Evolutionary conservation across 2,797 vertebrate genomes (phyloP).

Genomic region (Pitangus sulphuratus): DNA sequence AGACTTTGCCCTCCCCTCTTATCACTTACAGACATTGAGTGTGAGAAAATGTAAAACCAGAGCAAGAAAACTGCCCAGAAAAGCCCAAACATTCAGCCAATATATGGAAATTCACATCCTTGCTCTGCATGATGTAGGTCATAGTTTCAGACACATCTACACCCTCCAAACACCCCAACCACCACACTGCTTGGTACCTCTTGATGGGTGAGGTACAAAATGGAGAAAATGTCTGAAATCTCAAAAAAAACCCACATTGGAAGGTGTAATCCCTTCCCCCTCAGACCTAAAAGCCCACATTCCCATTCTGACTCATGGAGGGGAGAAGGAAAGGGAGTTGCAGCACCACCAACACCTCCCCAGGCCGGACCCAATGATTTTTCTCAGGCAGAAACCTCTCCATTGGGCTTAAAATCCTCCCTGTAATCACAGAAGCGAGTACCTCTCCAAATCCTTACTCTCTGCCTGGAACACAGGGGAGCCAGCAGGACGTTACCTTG

Average conservation of each 20-base stretch:
- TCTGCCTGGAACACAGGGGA: background rate
- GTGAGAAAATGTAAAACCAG: background rate
- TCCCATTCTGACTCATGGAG: background rate
- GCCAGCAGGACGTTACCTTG: slow-evolving; percentile 39
- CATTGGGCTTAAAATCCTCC: background rate
- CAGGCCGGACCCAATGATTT: background rate
- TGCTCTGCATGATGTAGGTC: background rate
- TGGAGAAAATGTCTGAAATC: background rate
- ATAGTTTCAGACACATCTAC: background rate
- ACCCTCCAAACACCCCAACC: background rate
- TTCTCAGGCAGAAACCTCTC: background rate
- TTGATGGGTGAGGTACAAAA: background rate
- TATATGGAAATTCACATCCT: background rate
- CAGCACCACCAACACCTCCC: background rate
- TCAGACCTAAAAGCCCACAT: background rate
- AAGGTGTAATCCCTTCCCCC: background rate
- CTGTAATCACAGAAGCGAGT: background rate
- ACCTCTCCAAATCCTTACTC: background rate
- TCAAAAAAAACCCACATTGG: accelerated
- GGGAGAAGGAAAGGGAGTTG: background rate
- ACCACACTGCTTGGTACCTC: background rate
- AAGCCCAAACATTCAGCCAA: background rate
- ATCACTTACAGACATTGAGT: background rate
- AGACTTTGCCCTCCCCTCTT: background rate
- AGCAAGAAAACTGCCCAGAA: background rate